Evolutionary conservation across 2,113 vertebrate genomes (phyloP).

Genomic region (Tachycineta bicolor): DNA sequence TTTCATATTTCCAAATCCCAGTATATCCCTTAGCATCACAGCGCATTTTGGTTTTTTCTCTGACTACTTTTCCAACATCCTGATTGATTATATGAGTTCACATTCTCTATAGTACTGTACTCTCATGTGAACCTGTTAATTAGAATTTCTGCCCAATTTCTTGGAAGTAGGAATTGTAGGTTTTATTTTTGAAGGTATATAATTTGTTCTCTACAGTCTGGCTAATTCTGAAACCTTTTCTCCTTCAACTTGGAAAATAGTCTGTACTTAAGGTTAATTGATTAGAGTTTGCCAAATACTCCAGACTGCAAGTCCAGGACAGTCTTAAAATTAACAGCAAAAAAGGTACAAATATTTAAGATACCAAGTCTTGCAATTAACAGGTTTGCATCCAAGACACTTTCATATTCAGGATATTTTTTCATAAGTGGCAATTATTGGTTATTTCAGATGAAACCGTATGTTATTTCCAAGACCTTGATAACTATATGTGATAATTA

Average conservation of each 20-base stretch:
- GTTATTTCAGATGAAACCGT: slow-evolving; percentile 37
- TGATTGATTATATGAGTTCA: not conserved
- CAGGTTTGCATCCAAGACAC: slow-evolving; percentile 1
- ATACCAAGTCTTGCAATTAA: not conserved
- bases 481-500: slow-evolving; percentile 26
- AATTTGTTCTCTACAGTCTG: not conserved
- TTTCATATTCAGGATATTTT: slow-evolving; percentile 11
- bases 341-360: slow-evolving; percentile 38
- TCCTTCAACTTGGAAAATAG: not conserved
- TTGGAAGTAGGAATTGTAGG: not conserved
- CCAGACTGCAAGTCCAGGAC: not conserved
- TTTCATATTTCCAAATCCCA: slow-evolving; percentile 25
- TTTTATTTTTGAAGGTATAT: not conserved
- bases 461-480: slow-evolving; percentile 49
- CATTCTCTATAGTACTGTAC: not conserved
- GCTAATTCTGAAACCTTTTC: not conserved
- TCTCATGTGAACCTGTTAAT: slow-evolving; percentile 8
- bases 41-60: not conserved
- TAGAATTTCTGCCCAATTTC: not conserved
- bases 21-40: not conserved
- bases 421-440: slow-evolving; percentile 21
- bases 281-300: slow-evolving; percentile 1
- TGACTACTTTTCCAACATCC: not conserved
- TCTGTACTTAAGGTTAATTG: not conserved
- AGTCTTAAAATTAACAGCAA: not conserved